phyloP scores from a whole-genome alignment of 1,140 invertebrate genomes.

The Pristionchus pacificus region DNA sequence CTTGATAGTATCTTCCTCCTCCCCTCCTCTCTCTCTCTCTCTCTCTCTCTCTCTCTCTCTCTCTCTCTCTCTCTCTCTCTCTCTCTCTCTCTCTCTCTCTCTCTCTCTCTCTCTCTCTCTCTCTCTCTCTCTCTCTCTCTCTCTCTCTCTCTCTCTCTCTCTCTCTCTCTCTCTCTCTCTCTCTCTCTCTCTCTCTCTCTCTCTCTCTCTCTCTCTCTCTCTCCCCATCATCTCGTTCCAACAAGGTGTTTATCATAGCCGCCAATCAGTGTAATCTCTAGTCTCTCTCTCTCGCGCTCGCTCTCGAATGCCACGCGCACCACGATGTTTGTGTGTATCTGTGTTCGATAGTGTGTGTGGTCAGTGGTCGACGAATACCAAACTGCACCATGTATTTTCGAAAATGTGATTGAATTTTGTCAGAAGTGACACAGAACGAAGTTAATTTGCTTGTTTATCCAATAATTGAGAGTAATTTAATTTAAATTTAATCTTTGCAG shows the following conservation, averaged over 20 bases:
- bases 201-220: slow-evolving; percentile 8
- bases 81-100: neutral
- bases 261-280: neutral
- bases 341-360: no score
- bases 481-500: slow-evolving; percentile 1
- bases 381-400: no score
- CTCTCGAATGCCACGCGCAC: neutral
- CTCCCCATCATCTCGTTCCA: neutral
- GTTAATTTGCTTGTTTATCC: no score
- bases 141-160: slow-evolving; percentile 1
- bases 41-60: neutral
- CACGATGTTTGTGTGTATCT: slow-evolving; percentile 3
- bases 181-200: slow-evolving; percentile 4
- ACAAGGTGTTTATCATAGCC: neutral
- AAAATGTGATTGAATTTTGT: no score
- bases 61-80: neutral
- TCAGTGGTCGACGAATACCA: no score
- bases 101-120: neutral
- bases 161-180: no score
- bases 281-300: neutral
- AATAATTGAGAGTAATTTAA: no score
- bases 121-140: neutral
- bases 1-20: slow-evolving; percentile 1
- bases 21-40: neutral
- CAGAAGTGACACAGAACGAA: no score